Percentiles rank a stretch among this genome's conserved stretches.
These are phyloP conservation scores for Discoglossus pictus DNA, from an alignment of 2,797 vertebrate genomes.

Conservation along the genomic window DNA sequence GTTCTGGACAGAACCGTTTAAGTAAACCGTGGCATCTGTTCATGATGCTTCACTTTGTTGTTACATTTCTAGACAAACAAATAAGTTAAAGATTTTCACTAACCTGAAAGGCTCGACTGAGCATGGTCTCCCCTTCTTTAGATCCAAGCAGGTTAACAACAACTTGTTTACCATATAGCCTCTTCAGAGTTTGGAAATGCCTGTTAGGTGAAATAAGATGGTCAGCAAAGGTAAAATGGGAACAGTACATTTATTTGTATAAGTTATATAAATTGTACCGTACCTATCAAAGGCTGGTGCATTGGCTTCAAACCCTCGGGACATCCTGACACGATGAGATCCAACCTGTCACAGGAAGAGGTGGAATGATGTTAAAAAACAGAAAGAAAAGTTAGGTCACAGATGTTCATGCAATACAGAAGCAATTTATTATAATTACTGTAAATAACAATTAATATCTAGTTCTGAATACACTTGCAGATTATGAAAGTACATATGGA, in stretches of 20 bases:
- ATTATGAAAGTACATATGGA: no score
- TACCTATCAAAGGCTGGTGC: conserved; percentile 98
- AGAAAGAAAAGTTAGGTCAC: background rate
- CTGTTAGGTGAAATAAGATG: conserved; percentile 71
- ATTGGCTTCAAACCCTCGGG: conserved; percentile 95
- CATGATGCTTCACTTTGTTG: no score
- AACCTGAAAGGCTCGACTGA: conserved; percentile 97
- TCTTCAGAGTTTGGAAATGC: conserved; percentile 90
- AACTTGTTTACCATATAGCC: conserved; percentile 92
- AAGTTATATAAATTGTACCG: no score
- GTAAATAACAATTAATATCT: no score
- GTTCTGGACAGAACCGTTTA: no score
- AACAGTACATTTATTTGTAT: no score
- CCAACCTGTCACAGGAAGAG: conserved; percentile 79
- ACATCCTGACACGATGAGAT: conserved; percentile 97
- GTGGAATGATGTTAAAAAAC: background rate
- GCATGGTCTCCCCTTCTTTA: conserved; percentile 98
- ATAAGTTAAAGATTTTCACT: background rate
- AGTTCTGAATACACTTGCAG: no score
- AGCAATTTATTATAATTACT: no score
- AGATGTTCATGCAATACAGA: no score
- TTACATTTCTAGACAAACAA: no score
- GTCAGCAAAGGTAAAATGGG: no score
- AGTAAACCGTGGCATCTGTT: no score
- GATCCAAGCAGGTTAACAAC: conserved; percentile 94